Percentiles rank a stretch among this genome's conserved stretches.
Conservation (phyloP, 2,797 vertebrate genomes). For the Bothrops alternatus region DNA sequence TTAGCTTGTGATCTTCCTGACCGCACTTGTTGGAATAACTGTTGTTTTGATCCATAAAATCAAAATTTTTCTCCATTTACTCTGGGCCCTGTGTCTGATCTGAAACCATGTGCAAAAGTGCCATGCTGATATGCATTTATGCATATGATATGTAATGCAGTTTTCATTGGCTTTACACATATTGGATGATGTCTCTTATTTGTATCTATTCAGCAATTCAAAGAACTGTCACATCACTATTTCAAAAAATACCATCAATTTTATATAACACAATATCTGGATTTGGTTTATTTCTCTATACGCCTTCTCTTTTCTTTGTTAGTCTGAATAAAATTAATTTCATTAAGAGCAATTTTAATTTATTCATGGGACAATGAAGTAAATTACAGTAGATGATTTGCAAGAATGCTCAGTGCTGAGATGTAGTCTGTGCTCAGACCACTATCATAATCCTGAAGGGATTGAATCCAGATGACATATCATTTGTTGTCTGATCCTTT, state of each 20-base stretch:
- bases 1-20: not conserved
- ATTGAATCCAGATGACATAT: not conserved
- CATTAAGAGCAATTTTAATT: not conserved
- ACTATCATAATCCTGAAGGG: not conserved
- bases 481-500: constrained; percentile 7
- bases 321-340: not conserved
- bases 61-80: not conserved
- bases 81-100: not conserved
- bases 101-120: not conserved
- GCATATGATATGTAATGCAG: not conserved
- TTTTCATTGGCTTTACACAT: not conserved
- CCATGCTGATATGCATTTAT: not conserved
- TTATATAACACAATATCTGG: not conserved
- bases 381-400: not conserved
- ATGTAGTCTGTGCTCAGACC: not conserved
- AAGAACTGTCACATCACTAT: not conserved
- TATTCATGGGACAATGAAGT: not conserved
- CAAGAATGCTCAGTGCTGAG: not conserved
- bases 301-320: not conserved
- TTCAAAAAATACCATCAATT: not conserved
- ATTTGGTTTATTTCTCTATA: not conserved
- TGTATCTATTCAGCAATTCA: not conserved
- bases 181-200: not conserved
- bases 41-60: not conserved
- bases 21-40: too few relatives aligned